Evolutionary conservation across 2,113 vertebrate genomes (phyloP), one percentile per base, ranked within the genome.

Genomic region (Neodon shergylaensis): DNA sequence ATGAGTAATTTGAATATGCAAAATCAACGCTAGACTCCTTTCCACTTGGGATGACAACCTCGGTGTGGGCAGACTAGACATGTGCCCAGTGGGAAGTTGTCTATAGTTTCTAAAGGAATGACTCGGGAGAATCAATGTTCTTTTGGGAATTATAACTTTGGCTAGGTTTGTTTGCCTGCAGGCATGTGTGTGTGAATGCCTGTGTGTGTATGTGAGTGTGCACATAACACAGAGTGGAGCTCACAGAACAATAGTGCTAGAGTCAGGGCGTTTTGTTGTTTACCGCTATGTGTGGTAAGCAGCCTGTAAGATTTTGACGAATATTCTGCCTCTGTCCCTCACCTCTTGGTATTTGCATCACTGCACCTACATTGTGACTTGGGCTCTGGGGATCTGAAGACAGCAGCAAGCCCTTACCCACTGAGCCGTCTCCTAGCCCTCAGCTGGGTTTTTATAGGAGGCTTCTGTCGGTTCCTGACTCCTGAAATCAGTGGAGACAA

Each of bases 1-100:
- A 4, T 24, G 26, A 74, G 74, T 86, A 39, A 83, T 95, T 91
- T 78, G 31, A 96, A 83, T 31, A n/a, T 91, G 33, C 28, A 89
- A 73, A 74, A 83, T 83, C 78, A 85, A 11, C 1, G 2, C 47
- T 61, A n/a, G 42, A 79, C 52, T 49, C 81, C 36, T 52, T 91
- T 85, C 42, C 2, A 28, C 3, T 92, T 28, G 36, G 10, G 47
- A 42, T 61, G 66, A 88, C 24, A 47, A 22, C n/a, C 58, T 72
- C 16, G 83, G 63, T 26, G 44, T 94, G 44, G 44, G 54, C 39
- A 54, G 49, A 65, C 61, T 58, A 31, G 76, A 63, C 26, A 7
- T 66, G 5, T 68, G 9, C 66, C 89, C 73, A 82, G 1, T 36
- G 58, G 39, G 61, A 95, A 44, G 52, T 49, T 72, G 26, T 86